Evolutionary conservation across 2,113 vertebrate genomes (phyloP), one percentile per base, ranked within the genome.

Genomic region (Emydura subglobosa): DNA sequence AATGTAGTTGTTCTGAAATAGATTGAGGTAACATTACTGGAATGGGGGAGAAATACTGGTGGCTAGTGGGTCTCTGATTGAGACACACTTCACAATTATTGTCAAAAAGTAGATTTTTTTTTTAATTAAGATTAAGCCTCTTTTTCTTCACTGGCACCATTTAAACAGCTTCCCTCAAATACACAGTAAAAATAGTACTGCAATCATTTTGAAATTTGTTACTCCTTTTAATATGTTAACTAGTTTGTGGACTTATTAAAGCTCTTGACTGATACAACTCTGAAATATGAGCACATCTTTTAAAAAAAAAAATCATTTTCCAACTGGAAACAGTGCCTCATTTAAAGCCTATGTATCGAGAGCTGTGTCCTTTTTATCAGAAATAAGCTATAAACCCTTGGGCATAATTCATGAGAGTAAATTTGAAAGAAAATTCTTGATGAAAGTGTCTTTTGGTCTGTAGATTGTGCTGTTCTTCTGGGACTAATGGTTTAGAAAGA

Each of bases 391-490:
- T 44, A 88, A 91, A 24, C 21, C 11, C 83, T 50, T 10, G 7
- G 72, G 54, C 53, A 2, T 91, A 68, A 34, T 94, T 91, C 80
- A 59, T 83, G 74, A 76, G 50, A 96, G 86, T 11, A 49, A 29
- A 61, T 3, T 25, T 82, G 80, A 86, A 89, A 92, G 55, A 87
- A 93, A 88, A 42, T 39, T 51, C 4, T 78, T 49, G 11, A 78
- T 91, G 34, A 54, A 90, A 86, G 12, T 88, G 47, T 42, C 78
- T 39, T 68, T 88, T 87, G 13, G 74, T 57, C 29, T 89, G 2
- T 88, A 39, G 95, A 85, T 79, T 49, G 5, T 91, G 31, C 79
- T 78, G 55, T 82, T n/a, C n/a, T 96, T 89, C 82, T 95, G 54
- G 14, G 31, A 78, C 90, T 87, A 78, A 1, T 87, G 42, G 4